These are phyloP conservation scores for Ctenosaura bakeri DNA, from an alignment of 2,797 vertebrate species.

Conservation along the genomic window DNA sequence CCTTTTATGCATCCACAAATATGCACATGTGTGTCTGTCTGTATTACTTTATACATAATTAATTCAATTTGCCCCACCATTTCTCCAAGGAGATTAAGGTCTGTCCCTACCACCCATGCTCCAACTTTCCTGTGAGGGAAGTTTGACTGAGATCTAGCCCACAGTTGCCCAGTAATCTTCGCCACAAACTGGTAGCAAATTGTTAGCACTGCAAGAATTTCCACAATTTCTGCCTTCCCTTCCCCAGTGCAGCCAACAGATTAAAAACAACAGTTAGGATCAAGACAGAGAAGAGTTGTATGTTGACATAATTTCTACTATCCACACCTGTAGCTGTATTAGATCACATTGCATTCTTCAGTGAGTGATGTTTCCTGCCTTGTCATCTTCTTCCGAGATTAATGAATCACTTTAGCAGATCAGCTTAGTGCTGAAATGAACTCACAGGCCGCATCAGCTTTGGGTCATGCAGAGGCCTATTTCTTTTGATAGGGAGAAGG, in stretches of 20 bases:
- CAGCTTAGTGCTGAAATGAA: conserved; percentile 62
- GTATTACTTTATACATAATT: no score
- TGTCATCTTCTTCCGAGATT: conserved; percentile 68
- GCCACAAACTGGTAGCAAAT: background rate
- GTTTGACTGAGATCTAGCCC: background rate
- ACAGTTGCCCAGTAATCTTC: background rate
- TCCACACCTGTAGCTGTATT: conserved; percentile 76
- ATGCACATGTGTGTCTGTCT: background rate
- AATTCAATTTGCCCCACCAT: background rate
- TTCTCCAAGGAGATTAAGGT: background rate
- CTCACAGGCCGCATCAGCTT: conserved; percentile 38
- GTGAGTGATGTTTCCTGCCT: conserved; percentile 75
- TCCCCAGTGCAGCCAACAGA: conserved; percentile 54
- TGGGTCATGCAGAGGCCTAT: conserved; percentile 64
- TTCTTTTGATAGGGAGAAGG: conserved; percentile 58
- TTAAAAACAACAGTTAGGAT: conserved; percentile 65
- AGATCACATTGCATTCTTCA: conserved; percentile 72
- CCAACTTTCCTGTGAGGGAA: background rate
- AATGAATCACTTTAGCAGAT: conserved; percentile 71
- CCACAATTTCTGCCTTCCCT: background rate
- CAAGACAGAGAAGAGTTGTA: conserved; percentile 40
- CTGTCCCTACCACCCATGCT: no score
- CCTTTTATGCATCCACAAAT: background rate
- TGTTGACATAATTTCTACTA: conserved; percentile 52
- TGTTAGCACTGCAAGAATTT: background rate